Evolutionary conservation across 2,797 vertebrate genomes (phyloP).

Genomic region (Pseudotriccus pelzelni): DNA sequence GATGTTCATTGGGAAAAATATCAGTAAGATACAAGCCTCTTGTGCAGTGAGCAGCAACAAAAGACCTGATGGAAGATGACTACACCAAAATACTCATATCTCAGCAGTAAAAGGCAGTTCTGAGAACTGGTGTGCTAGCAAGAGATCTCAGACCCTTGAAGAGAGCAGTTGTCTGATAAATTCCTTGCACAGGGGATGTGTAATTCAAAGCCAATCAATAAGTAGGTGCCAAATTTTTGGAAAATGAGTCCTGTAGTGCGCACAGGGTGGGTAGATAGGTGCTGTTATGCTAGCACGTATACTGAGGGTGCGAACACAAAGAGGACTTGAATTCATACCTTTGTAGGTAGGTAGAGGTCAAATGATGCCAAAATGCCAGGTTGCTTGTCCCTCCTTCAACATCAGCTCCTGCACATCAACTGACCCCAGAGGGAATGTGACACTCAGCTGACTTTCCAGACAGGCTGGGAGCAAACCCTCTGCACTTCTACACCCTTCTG

Average conservation of each 20-base stretch:
- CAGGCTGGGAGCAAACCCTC: background rate
- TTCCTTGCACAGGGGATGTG: accelerated
- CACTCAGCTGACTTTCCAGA: background rate
- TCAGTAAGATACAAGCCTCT: slow-evolving; percentile 4
- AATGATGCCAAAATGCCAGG: background rate
- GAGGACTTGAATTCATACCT: background rate
- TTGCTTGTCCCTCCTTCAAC: background rate
- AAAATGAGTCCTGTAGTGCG: background rate
- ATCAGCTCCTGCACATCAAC: background rate
- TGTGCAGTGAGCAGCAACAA: slow-evolving; percentile 27
- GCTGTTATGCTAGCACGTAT: accelerated
- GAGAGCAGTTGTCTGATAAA: background rate
- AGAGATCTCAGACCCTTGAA: background rate
- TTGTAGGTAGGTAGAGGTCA: background rate
- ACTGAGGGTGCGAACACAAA: background rate
- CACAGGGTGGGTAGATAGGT: accelerated
- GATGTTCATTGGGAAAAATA: slow-evolving; percentile 30
- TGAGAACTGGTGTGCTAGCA: background rate
- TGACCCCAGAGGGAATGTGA: background rate
- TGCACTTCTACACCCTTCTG: background rate
- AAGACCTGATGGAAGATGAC: slow-evolving; percentile 47
- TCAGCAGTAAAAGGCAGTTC: slow-evolving; percentile 20
- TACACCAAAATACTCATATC: slow-evolving; percentile 39
- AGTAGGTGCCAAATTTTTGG: background rate
- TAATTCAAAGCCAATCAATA: background rate